A percentile compares a stretch with the other conserved stretches of the same genome.
Evolutionary conservation across 2,113 vertebrate species (phyloP).

Genomic region (Myiozetetes cayanensis): DNA sequence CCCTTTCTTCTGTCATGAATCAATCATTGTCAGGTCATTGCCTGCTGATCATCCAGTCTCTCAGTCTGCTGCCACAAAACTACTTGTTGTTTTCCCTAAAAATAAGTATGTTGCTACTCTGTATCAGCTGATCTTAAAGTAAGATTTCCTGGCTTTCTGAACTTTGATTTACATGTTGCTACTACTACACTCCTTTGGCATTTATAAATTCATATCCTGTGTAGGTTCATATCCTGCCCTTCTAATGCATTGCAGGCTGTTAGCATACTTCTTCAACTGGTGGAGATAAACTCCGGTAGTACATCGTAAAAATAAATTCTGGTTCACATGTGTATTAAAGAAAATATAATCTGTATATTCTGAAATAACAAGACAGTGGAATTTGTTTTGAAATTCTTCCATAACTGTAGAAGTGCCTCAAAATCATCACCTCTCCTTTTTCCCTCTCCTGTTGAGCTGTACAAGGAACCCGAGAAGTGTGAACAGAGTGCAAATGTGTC

Average conservation of each 20-base stretch:
- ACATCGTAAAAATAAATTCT: not conserved
- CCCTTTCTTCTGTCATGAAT: not conserved
- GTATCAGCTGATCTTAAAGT: not conserved
- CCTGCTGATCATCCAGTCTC: not conserved
- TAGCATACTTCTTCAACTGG: not conserved
- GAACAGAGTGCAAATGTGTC: not conserved
- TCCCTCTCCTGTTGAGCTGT: not conserved
- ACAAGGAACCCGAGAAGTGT: not conserved
- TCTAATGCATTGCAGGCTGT: constrained; percentile 8
- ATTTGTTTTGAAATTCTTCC: not conserved
- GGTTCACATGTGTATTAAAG: not conserved
- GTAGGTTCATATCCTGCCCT: not conserved
- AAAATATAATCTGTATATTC: not conserved
- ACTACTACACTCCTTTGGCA: not conserved
- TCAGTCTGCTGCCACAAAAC: not conserved
- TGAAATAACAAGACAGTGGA: not conserved
- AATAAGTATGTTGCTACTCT: not conserved
- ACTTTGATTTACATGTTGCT: constrained; percentile 14
- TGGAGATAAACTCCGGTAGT: not conserved
- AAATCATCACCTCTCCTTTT: not conserved
- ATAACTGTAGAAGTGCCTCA: not conserved
- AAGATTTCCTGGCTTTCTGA: constrained; percentile 16
- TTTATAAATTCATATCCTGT: constrained; percentile 47
- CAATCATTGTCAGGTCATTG: not conserved
- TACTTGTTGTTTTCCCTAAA: not conserved